phyloP scores from a whole-genome alignment of 2,888 invertebrate species.

The Heteromyza rotundicornis region DNA sequence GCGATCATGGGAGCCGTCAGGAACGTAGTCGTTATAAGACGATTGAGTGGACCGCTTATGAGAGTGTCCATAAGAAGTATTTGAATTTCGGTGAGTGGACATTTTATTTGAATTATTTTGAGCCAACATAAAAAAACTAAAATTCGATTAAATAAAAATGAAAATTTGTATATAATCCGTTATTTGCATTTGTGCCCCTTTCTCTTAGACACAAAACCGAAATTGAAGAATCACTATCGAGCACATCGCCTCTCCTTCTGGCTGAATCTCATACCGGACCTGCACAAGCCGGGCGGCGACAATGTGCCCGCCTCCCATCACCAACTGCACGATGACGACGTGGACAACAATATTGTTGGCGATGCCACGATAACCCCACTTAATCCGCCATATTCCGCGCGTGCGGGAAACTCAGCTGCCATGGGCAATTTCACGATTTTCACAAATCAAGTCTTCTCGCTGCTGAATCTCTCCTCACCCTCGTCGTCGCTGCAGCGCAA shows the following conservation, averaged over 20 bases:
- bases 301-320: conserved; percentile 87
- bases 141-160: too few species aligned
- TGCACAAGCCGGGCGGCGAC: conserved; percentile 85
- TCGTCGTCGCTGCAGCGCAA: conserved; percentile 59
- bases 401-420: conserved; percentile 48
- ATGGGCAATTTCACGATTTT: conserved; percentile 60
- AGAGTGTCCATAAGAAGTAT: conserved; percentile 91
- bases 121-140: neutral
- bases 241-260: conserved; percentile 93
- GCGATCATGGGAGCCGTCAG: conserved; percentile 73
- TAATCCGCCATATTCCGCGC: conserved; percentile 57
- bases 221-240: conserved; percentile 90
- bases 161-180: too few species aligned
- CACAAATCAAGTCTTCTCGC: conserved; percentile 61
- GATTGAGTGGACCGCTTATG: conserved; percentile 93
- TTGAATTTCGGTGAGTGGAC: conserved; percentile 76
- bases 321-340: conserved; percentile 75
- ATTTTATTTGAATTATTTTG: neutral
- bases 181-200: too few species aligned
- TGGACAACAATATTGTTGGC: conserved; percentile 65
- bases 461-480: conserved; percentile 60
- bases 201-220: conserved; percentile 90
- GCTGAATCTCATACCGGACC: conserved; percentile 91
- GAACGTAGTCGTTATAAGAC: conserved; percentile 83
- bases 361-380: conserved; percentile 65